Percentiles rank a stretch among this genome's conserved stretches.
These are phyloP conservation scores for Magallana nippona DNA, from an alignment of 2,888 invertebrate species.

Conservation along the genomic window DNA sequence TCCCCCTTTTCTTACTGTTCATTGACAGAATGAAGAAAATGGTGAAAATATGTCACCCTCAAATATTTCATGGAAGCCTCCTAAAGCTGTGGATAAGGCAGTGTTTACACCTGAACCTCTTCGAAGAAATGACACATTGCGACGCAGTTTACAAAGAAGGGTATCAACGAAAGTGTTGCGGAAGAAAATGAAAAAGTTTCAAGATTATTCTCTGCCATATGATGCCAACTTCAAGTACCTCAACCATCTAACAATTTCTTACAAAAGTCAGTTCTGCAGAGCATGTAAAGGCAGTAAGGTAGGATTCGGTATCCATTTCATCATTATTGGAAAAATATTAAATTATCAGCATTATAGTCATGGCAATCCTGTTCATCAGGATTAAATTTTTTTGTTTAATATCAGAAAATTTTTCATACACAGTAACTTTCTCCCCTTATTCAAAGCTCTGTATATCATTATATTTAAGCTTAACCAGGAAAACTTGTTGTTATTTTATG, in stretches of 20 bases:
- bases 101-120: conserved; percentile 48
- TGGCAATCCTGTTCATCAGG: too few species aligned
- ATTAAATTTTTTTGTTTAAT: too few species aligned
- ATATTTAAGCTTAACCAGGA: too few species aligned
- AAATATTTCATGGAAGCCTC: conserved; percentile 44
- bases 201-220: conserved; percentile 65
- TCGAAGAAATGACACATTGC: conserved; percentile 51
- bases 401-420: too few species aligned
- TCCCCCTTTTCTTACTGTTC: too few species aligned
- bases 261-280: conserved; percentile 9
- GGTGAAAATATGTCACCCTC: conserved; percentile 6
- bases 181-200: conserved; percentile 64
- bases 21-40: background rate
- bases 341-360: too few species aligned
- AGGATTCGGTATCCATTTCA: background rate
- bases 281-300: background rate
- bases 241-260: conserved; percentile 37
- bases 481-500: too few species aligned
- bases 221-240: conserved; percentile 55
- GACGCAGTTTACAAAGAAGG: conserved; percentile 58
- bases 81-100: conserved; percentile 33
- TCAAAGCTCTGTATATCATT: too few species aligned
- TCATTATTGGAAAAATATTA: too few species aligned
- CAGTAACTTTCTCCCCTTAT: too few species aligned
- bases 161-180: conserved; percentile 63